Evolutionary conservation across 2,113 vertebrate species (phyloP).

Genomic region (Rhinoderma darwinii): DNA sequence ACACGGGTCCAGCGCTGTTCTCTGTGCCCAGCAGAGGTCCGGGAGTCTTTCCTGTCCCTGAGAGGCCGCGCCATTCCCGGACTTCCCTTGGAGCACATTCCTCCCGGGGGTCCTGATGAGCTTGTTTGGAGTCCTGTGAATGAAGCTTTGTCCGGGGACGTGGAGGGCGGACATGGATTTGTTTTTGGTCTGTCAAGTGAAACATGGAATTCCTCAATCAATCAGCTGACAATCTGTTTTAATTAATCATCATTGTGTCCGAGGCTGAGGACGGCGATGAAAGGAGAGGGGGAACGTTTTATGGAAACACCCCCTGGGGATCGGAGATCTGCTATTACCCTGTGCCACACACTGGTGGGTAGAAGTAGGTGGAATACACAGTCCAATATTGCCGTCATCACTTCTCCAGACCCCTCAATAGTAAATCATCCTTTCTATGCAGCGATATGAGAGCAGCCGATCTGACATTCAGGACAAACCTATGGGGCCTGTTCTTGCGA

Average conservation of each 20-base stretch:
- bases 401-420: not conserved
- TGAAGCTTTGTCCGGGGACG: constrained; percentile 43
- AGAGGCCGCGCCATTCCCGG: not conserved
- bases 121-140: constrained; percentile 32
- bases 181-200: constrained; percentile 58
- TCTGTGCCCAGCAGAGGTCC: not conserved
- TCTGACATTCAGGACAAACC: not conserved
- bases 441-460: not conserved
- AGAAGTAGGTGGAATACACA: not conserved
- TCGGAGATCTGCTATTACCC: constrained; percentile 25
- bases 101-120: constrained; percentile 25
- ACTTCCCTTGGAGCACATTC: constrained; percentile 29
- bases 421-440: too few relatives aligned
- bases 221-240: constrained; percentile 56
- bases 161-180: constrained; percentile 34
- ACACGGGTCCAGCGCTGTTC: not conserved
- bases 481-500: too few relatives aligned
- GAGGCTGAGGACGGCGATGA: not conserved
- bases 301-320: constrained; percentile 36
- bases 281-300: constrained; percentile 2
- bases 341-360: not conserved
- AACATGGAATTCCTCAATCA: constrained; percentile 53
- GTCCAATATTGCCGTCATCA: not conserved
- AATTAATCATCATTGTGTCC: constrained; percentile 58
- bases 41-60: constrained; percentile 5